Percentiles rank a stretch among this genome's conserved stretches.
Evolutionary conservation across 2,113 vertebrate genomes (phyloP).

Genomic region (Bombycilla garrulus): DNA sequence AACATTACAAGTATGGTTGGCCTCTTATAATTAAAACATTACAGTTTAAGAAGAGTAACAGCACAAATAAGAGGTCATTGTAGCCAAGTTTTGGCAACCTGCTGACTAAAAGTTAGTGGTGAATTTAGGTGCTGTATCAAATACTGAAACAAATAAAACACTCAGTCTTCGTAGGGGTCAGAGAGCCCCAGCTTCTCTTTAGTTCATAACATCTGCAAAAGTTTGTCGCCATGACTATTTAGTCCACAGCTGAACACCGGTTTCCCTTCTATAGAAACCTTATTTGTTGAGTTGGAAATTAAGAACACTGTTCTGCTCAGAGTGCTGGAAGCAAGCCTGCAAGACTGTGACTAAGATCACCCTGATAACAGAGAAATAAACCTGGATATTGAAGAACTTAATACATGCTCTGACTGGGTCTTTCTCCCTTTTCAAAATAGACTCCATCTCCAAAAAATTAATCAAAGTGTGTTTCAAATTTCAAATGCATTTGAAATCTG

Average conservation of each 20-base stretch:
- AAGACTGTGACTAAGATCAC: not conserved
- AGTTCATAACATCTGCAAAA: not conserved
- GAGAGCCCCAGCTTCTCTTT: not conserved
- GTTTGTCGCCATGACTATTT: not conserved
- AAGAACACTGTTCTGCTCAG: not conserved
- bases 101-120: not conserved
- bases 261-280: not conserved
- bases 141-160: not conserved
- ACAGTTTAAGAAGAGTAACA: not conserved
- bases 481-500: slow-evolving; percentile 7
- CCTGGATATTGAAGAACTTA: not conserved
- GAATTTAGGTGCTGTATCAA: not conserved
- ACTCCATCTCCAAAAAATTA: not conserved
- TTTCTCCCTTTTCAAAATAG: not conserved
- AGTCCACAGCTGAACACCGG: not conserved
- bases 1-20: not conserved
- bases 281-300: not conserved
- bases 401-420: not conserved
- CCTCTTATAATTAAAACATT: not conserved
- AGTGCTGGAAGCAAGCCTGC: not conserved
- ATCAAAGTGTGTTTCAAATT: not conserved
- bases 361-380: not conserved
- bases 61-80: not conserved
- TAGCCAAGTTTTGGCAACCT: not conserved
- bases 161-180: not conserved